Evolutionary conservation across 2,888 invertebrate genomes (phyloP).

Genomic region (Mimas tiliae): DNA sequence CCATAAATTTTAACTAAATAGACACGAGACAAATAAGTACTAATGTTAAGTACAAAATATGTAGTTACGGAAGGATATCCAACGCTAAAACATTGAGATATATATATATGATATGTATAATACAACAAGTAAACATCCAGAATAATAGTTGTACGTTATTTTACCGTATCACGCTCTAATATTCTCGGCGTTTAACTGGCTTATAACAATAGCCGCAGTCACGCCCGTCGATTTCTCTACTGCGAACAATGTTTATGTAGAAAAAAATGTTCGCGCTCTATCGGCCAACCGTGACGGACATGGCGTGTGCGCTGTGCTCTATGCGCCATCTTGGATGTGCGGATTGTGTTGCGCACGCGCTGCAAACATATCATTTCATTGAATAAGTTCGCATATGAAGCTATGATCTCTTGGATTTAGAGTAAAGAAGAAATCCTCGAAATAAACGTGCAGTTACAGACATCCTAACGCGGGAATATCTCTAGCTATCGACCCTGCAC

Average conservation of each 20-base stretch:
- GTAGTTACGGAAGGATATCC: neutral
- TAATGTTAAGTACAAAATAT: neutral
- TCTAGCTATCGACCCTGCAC: too few species aligned
- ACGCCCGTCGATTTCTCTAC: constrained; percentile 83
- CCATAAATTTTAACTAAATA: too few species aligned
- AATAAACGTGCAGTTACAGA: too few species aligned
- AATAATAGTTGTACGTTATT: constrained; percentile 38
- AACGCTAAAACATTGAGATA: neutral
- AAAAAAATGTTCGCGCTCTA: constrained; percentile 77
- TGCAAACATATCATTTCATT: constrained; percentile 2
- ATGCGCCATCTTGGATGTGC: constrained; percentile 80
- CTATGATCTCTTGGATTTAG: neutral
- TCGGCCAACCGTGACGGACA: constrained; percentile 74
- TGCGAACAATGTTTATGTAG: constrained; percentile 82
- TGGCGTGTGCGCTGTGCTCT: constrained; percentile 77
- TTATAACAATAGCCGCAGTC: constrained; percentile 79
- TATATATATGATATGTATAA: neutral
- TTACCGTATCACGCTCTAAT: constrained; percentile 80
- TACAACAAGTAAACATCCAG: constrained; percentile 22
- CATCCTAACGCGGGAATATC: too few species aligned
- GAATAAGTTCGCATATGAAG: neutral
- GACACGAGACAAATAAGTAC: neutral
- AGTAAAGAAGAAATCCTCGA: too few species aligned
- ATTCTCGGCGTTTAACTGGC: constrained; percentile 74
- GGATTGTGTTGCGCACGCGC: constrained; percentile 76